Percentiles rank a stretch among this genome's conserved stretches.
phyloP scores from a whole-genome alignment of 2,888 invertebrate genomes.

The Andrena flavipes region DNA sequence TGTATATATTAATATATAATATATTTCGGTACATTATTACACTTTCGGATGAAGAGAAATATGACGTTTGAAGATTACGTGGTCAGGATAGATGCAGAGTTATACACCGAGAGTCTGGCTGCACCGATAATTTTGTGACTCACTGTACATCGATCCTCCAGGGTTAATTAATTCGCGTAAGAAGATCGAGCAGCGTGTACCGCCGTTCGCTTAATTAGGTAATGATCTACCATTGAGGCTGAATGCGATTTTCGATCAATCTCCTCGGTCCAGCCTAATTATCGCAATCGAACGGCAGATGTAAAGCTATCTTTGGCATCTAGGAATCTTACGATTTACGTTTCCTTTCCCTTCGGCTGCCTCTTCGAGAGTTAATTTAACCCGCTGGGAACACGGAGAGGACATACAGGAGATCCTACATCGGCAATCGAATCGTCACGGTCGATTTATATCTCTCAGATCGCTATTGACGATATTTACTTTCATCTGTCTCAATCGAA shows the following conservation, averaged over 20 bases:
- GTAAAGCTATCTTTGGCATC: slow-evolving; percentile 82
- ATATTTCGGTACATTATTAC: too few species aligned
- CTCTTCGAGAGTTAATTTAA: slow-evolving; percentile 68
- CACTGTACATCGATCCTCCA: slow-evolving; percentile 21
- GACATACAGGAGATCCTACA: slow-evolving; percentile 65
- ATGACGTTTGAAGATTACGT: too few species aligned
- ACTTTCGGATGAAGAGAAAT: too few species aligned
- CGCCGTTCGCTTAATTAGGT: slow-evolving; percentile 69
- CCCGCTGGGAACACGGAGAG: slow-evolving; percentile 56
- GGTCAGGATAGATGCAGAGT: too few species aligned
- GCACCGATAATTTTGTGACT: neutral
- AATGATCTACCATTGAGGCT: slow-evolving; percentile 68
- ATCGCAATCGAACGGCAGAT: slow-evolving; percentile 82
- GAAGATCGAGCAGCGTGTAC: slow-evolving; percentile 38
- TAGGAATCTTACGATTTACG: slow-evolving; percentile 76
- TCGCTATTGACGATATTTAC: slow-evolving; percentile 78
- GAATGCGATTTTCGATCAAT: slow-evolving; percentile 77
- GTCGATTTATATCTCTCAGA: slow-evolving; percentile 79
- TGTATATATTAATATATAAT: too few species aligned
- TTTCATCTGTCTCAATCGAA: slow-evolving; percentile 70
- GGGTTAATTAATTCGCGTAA: slow-evolving; percentile 65
- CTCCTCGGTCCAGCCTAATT: slow-evolving; percentile 75
- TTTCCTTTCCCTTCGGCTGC: slow-evolving; percentile 50
- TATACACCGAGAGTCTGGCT: neutral
- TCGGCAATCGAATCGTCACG: slow-evolving; percentile 74